Base-by-base conservation (phyloP, 2,888 invertebrate genomes). In the Heteromurus nitidus region DNA sequence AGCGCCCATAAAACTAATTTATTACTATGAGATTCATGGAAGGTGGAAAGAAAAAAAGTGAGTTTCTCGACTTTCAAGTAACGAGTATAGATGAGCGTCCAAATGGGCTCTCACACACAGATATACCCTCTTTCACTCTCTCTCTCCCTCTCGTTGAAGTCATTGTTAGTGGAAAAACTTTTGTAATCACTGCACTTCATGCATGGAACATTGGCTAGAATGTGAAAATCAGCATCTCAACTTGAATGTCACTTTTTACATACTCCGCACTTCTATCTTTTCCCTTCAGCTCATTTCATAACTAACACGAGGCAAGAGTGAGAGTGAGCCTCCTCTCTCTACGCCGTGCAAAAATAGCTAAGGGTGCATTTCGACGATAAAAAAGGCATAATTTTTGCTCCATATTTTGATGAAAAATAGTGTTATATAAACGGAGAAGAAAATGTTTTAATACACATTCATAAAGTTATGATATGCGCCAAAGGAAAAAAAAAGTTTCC, bases 1-100 rank as follows among this genome's bases (percentile, higher is more conserved):
- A 69, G 36, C 55, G 44, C 11, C 58, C 70, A 70, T 70, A 70
- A 60, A 70, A 58, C 58, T 60, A 60, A 70, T 70, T 70, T 70
- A 70, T 70, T 42, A 36, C 50, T 1, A 53, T 31, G 69, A 55
- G 36, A 55, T 53, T 55, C 55, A 30, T 53, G 20, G 28, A 58
- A 55, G 47, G 47, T 16, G 13, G 42, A 36, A 55, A 42, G 22
- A 42, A 64, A 28, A 18, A n/a, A 22, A 26, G 20, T 20, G 42
- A 64, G 42, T 42, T 64, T 22, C 16, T 18, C 22, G 7, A 16
- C 7, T 5, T 5, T 5, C 7, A 5, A 47, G n/a, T 11, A 5
- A 47, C 47, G n/a, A 36, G 5, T 5, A 11, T n/a, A 16, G 7
- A 16, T 36, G 36, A 9, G 13, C n/a, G n/a, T 47, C n/a, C n/a